phyloP scores from a whole-genome alignment of 2,888 invertebrate genomes.

The Cephus spinipes region DNA sequence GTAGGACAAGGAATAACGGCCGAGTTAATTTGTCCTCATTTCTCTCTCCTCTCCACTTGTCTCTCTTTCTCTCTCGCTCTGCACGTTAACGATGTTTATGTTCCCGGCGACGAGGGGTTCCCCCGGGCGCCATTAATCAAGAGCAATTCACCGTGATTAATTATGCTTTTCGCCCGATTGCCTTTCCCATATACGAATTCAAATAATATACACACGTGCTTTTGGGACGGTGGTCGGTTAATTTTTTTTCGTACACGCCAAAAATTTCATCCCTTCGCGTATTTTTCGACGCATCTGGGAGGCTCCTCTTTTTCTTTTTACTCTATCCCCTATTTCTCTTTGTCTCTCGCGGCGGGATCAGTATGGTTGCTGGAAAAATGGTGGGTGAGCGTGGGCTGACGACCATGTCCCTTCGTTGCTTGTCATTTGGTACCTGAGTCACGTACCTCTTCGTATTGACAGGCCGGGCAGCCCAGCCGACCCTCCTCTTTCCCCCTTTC shows the following conservation, averaged over 20 bases:
- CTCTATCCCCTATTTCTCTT: conserved; percentile 8
- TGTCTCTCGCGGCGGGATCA: conserved; percentile 22
- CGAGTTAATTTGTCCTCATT: conserved; percentile 6
- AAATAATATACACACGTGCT: background rate
- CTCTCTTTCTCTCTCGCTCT: background rate
- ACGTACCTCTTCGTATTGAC: conserved; percentile 63
- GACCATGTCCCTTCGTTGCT: conserved; percentile 9
- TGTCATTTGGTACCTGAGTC: conserved; percentile 61
- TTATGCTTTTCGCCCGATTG: conserved; percentile 59
- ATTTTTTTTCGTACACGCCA: background rate
- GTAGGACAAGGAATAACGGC: background rate
- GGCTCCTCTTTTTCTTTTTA: conserved; percentile 22
- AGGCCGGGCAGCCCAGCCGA: conserved; percentile 51
- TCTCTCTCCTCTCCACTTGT: background rate
- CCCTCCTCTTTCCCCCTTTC: conserved; percentile 26
- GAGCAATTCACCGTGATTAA: conserved; percentile 58
- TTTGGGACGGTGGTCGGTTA: background rate
- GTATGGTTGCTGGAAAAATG: conserved; percentile 27
- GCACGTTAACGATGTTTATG: conserved; percentile 49
- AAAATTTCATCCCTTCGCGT: background rate
- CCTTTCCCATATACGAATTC: conserved; percentile 36
- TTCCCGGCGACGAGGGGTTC: conserved; percentile 32
- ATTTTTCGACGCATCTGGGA: background rate
- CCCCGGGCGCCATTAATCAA: conserved; percentile 54
- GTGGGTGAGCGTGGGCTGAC: background rate